These are phyloP conservation scores for Petroica traversi DNA, from an alignment of 2,113 vertebrate genomes.

Conservation along the genomic window DNA sequence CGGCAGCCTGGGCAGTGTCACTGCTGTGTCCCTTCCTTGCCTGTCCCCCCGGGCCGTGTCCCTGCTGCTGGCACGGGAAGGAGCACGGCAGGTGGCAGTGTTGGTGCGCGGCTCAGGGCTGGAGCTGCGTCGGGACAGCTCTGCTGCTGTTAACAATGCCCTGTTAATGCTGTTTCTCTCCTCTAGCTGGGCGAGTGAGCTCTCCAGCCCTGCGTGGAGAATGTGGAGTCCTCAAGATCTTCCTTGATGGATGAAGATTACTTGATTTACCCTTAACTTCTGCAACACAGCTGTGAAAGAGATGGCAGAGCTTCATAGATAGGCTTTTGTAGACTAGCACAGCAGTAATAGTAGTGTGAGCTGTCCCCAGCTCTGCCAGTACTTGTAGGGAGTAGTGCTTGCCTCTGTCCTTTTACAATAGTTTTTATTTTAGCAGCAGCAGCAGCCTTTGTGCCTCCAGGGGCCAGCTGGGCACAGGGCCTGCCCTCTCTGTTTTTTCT, in stretches of 20 bases:
- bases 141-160: not conserved
- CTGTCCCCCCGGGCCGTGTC: fast-evolving
- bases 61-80: fast-evolving
- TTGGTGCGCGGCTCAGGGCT: fast-evolving
- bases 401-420: not conserved
- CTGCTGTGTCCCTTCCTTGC: fast-evolving
- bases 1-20: not conserved
- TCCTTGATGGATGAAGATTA: not conserved
- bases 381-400: not conserved
- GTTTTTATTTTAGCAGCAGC: not conserved
- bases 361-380: not conserved
- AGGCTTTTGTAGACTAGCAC: slow-evolving; percentile 28
- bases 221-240: not conserved
- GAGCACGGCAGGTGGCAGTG: not conserved
- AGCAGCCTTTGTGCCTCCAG: not conserved
- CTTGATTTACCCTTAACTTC: not conserved
- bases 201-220: not conserved
- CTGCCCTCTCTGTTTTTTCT: not conserved
- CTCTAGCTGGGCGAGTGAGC: not conserved
- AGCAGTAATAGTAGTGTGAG: not conserved
- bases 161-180: not conserved
- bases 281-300: not conserved
- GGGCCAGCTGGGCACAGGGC: not conserved
- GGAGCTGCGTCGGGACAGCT: fast-evolving
- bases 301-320: not conserved